A percentile compares a stretch with the other conserved stretches of the same genome.
These are phyloP conservation scores for Antheraea pernyi DNA, from an alignment of 1,140 invertebrate genomes.

Conservation along the genomic window DNA sequence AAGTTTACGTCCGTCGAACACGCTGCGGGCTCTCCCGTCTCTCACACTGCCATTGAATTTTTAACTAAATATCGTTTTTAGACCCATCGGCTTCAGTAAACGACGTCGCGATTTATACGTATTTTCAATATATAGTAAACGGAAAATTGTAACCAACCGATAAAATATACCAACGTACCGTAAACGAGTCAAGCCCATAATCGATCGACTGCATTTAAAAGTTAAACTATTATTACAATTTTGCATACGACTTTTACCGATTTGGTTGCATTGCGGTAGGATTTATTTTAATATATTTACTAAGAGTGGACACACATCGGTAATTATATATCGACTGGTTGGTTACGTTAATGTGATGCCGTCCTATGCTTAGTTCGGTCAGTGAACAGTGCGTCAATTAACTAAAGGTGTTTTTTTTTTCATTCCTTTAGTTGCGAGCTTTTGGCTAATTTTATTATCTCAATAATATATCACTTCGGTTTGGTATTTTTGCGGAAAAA, in stretches of 20 bases:
- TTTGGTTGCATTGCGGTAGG: constrained; percentile 61
- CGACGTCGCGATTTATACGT: constrained; percentile 50
- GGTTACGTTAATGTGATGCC: constrained; percentile 54
- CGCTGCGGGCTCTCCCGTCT: constrained; percentile 68
- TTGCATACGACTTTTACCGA: constrained; percentile 56
- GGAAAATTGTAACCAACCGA: constrained; percentile 32
- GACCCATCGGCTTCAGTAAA: constrained; percentile 55
- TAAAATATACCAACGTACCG: constrained; percentile 34
- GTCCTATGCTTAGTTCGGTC: constrained; percentile 72
- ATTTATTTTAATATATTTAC: constrained; percentile 45
- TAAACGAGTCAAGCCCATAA: constrained; percentile 59
- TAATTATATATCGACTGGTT: constrained; percentile 36
- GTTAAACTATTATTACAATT: constrained; percentile 67
- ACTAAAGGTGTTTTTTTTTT: constrained; percentile 67
- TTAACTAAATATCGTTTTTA: constrained; percentile 67
- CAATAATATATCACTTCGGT: constrained; percentile 53
- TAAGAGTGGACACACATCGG: constrained; percentile 45
- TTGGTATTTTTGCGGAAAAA: constrained; percentile 72
- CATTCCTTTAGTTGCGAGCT: constrained; percentile 65
- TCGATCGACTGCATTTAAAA: constrained; percentile 75
- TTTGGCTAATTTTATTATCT: constrained; percentile 56
- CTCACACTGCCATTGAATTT: constrained; percentile 70
- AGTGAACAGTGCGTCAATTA: constrained; percentile 66
- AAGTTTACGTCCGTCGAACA: constrained; percentile 64
- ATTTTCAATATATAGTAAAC: constrained; percentile 32